Evolutionary conservation across 2,113 vertebrate species (phyloP).

Genomic region (Megaleporinus macrocephalus): DNA sequence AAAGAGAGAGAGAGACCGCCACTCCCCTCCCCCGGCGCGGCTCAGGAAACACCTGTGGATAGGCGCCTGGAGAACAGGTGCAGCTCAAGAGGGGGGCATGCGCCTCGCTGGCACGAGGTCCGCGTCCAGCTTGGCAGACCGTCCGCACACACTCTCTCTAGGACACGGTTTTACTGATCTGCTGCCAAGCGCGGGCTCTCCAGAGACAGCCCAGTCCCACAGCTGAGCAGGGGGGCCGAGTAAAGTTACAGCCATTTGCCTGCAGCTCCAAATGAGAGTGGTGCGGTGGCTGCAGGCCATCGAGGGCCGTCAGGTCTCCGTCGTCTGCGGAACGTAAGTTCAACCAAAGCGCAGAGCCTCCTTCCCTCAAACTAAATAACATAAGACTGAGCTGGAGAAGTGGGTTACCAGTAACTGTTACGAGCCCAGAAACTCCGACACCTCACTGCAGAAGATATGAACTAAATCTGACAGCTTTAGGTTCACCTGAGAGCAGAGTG

Average conservation of each 20-base stretch:
- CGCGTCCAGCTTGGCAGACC: slow-evolving; percentile 18
- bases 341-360: background rate
- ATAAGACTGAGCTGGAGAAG: background rate
- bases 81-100: slow-evolving; percentile 37
- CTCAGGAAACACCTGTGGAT: slow-evolving; percentile 30
- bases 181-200: slow-evolving; percentile 46
- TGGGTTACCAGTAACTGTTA: too few species aligned
- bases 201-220: slow-evolving; percentile 31
- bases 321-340: background rate
- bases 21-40: background rate
- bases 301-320: background rate
- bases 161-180: slow-evolving; percentile 37
- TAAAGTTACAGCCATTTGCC: slow-evolving; percentile 44
- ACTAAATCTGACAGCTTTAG: too few species aligned
- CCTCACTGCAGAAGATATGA: too few species aligned
- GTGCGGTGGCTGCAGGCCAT: slow-evolving; percentile 20
- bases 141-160: slow-evolving; percentile 9
- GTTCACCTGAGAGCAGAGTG: too few species aligned
- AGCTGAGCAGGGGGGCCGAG: slow-evolving; percentile 35
- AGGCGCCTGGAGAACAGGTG: slow-evolving; percentile 37
- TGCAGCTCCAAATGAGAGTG: slow-evolving; percentile 33
- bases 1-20: background rate
- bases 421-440: too few species aligned
- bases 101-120: slow-evolving; percentile 35
- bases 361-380: background rate